A percentile compares a stretch with the other conserved stretches of the same genome.
Evolutionary conservation across 2,797 vertebrate genomes (phyloP).

Genomic region (Chelmon rostratus): DNA sequence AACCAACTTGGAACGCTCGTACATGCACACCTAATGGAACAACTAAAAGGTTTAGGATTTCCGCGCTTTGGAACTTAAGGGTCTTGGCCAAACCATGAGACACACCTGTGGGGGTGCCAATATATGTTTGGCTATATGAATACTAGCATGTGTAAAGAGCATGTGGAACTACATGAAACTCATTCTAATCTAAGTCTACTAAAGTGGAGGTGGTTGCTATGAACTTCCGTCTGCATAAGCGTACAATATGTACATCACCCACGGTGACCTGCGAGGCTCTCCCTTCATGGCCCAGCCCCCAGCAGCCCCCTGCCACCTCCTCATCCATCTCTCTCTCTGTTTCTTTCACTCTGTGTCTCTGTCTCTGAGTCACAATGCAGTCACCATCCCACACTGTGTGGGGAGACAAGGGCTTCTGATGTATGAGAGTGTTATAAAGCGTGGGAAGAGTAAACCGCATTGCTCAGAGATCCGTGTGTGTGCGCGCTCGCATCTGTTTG

Average conservation of each 20-base stretch:
- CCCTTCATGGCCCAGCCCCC: conserved; percentile 40
- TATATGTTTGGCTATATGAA: background rate
- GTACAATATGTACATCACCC: conserved; percentile 27
- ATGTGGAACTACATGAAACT: background rate
- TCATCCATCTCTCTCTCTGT: conserved; percentile 39
- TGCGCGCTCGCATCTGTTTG: conserved; percentile 41
- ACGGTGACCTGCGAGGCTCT: conserved; percentile 42
- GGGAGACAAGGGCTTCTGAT: conserved; percentile 81
- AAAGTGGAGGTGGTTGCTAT: conserved; percentile 18
- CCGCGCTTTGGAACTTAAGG: background rate
- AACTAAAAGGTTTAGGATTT: background rate
- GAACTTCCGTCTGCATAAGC: conserved; percentile 11
- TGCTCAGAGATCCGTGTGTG: conserved; percentile 67
- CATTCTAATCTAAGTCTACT: background rate
- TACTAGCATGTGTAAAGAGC: background rate
- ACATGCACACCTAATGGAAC: background rate
- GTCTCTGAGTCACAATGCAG: conserved; percentile 83
- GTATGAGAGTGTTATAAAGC: conserved; percentile 79
- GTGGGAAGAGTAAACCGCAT: conserved; percentile 77
- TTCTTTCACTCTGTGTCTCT: conserved; percentile 60
- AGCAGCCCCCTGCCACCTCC: conserved; percentile 58
- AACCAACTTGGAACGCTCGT: background rate
- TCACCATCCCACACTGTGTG: conserved; percentile 83
- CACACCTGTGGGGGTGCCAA: background rate
- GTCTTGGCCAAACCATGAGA: background rate